These are phyloP conservation scores for Lampris incognitus DNA, from an alignment of 2,113 vertebrate species.

Conservation along the genomic window DNA sequence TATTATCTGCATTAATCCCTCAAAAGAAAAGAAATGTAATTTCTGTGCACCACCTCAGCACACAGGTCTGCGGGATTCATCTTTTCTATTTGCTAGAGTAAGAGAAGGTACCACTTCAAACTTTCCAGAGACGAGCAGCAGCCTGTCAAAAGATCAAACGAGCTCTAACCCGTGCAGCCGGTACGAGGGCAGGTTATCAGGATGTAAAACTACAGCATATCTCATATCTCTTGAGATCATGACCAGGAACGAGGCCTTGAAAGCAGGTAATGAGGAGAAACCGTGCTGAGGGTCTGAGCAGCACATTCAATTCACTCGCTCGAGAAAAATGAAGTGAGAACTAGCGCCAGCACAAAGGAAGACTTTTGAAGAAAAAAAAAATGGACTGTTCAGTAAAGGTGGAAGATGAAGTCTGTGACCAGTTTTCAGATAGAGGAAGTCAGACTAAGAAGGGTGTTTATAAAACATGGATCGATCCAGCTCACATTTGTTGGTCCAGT, in stretches of 20 bases:
- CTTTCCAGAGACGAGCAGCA: not conserved
- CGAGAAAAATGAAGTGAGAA: conserved; percentile 28
- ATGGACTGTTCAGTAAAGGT: not conserved
- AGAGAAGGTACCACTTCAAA: not conserved
- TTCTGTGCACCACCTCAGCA: too few relatives aligned
- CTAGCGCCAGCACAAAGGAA: not conserved
- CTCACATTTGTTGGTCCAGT: too few relatives aligned
- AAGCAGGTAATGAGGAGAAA: conserved; percentile 10
- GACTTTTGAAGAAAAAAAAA: conserved; percentile 4
- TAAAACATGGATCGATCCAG: too few relatives aligned
- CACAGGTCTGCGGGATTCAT: too few relatives aligned
- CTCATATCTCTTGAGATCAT: not conserved
- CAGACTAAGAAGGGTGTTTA: too few relatives aligned
- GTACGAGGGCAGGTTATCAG: not conserved
- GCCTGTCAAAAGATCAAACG: not conserved
- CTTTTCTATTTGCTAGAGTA: not conserved
- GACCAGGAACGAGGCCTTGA: conserved; percentile 19
- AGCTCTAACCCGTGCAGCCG: not conserved
- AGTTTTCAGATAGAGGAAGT: not conserved
- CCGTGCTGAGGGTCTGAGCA: not conserved
- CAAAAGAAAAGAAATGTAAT: too few relatives aligned
- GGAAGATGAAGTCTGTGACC: not conserved
- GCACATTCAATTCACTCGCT: not conserved
- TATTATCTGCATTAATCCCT: too few relatives aligned
- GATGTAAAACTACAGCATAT: not conserved